A percentile compares a stretch with the other conserved stretches of the same genome.
Conservation (phyloP, 2,113 vertebrate genomes). For the Mus spicilegus region DNA sequence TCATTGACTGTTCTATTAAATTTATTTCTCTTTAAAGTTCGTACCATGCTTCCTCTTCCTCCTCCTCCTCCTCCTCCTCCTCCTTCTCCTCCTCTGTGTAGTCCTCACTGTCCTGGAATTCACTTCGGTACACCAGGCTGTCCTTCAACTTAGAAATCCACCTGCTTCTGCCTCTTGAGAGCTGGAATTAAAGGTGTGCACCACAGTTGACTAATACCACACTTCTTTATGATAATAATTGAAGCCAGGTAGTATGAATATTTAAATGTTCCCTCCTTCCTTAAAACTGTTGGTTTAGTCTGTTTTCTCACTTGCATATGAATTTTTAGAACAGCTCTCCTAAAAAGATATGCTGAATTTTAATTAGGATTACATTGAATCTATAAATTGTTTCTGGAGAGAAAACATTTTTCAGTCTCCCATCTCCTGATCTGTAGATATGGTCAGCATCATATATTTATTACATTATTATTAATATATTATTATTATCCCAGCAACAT, state of each 20-base stretch:
- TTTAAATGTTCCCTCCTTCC: background rate
- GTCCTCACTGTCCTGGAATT: background rate
- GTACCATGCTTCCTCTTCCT: background rate
- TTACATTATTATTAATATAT: background rate
- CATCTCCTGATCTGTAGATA: background rate
- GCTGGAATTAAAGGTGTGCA: background rate
- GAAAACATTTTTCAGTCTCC: background rate
- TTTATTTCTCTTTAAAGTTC: background rate
- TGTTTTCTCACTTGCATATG: background rate
- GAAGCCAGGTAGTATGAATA: background rate
- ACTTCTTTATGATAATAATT: background rate
- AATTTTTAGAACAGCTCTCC: background rate
- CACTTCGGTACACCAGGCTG: background rate
- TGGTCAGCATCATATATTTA: background rate
- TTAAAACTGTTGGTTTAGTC: background rate
- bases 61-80: background rate
- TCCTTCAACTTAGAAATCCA: background rate
- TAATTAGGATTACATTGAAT: background rate
- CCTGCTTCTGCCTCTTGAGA: background rate
- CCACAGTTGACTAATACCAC: background rate
- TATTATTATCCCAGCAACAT: background rate
- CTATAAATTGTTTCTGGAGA: background rate
- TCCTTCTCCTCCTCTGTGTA: background rate
- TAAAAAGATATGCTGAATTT: background rate
- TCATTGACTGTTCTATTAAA: background rate